These are phyloP conservation scores for Lepidotrigona ventralis DNA, from an alignment of 1,140 invertebrate species.

Conservation along the genomic window DNA sequence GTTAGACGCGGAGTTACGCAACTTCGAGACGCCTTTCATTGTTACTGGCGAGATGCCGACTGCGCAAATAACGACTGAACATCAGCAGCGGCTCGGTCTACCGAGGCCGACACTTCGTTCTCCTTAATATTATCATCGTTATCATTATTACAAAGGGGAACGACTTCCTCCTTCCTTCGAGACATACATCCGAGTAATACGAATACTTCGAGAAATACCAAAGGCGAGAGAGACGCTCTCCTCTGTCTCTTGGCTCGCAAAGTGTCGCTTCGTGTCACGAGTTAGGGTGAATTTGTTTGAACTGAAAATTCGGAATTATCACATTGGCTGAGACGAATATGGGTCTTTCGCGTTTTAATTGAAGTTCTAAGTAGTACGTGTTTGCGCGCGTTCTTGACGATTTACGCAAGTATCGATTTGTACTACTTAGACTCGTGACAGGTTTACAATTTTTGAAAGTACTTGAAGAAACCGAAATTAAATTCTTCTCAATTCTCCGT, in stretches of 20 bases:
- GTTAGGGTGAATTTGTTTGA: not conserved
- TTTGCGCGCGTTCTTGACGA: too few species aligned
- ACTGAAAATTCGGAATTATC: not conserved
- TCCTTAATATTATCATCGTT: slow-evolving; percentile 47
- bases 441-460: too few species aligned
- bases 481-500: too few species aligned
- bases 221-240: not conserved
- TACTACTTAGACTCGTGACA: too few species aligned
- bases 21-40: slow-evolving; percentile 67
- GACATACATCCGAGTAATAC: not conserved
- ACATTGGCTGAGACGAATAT: too few species aligned
- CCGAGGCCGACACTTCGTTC: slow-evolving; percentile 40
- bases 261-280: not conserved
- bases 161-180: not conserved
- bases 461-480: too few species aligned
- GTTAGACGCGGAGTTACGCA: slow-evolving; percentile 53
- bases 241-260: not conserved
- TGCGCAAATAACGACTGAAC: slow-evolving; percentile 56
- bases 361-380: too few species aligned
- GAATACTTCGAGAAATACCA: not conserved
- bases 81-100: slow-evolving; percentile 51
- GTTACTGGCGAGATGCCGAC: slow-evolving; percentile 69
- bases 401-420: too few species aligned
- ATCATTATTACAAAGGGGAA: slow-evolving; percentile 29
- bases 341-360: too few species aligned